These are phyloP conservation scores for Emydoidea blandingii DNA, from an alignment of 2,797 vertebrate genomes.

Conservation along the genomic window DNA sequence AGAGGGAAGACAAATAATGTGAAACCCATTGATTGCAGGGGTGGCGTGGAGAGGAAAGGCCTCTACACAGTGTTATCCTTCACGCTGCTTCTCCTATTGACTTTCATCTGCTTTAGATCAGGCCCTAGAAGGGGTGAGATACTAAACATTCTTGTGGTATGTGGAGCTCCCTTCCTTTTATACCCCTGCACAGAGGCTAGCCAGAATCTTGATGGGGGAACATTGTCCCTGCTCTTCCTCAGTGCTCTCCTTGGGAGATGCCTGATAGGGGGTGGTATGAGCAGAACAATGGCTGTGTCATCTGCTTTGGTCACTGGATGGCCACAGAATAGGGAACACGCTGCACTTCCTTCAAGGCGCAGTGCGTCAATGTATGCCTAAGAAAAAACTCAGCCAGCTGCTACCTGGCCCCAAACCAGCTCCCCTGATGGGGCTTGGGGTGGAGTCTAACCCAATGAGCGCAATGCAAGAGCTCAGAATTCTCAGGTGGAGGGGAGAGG, in stretches of 20 bases:
- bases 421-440: neutral
- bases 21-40: neutral
- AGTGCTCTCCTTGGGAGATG: neutral
- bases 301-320: neutral
- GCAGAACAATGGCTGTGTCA: accelerated
- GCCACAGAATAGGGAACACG: neutral
- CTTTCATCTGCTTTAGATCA: neutral
- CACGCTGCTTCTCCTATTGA: neutral
- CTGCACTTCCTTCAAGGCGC: neutral
- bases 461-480: neutral
- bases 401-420: neutral
- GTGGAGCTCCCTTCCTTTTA: neutral
- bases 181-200: accelerated
- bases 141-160: neutral
- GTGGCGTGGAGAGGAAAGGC: neutral
- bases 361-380: neutral
- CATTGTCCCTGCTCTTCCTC: accelerated
- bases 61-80: neutral
- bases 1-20: neutral
- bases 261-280: neutral
- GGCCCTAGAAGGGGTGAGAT: accelerated
- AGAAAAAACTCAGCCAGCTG: neutral
- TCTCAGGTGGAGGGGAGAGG: neutral
- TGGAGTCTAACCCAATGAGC: neutral
- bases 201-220: neutral